A percentile compares a stretch with the other conserved stretches of the same genome.
Conservation (phyloP, 2,113 vertebrate species). For the Eclectus roratus region DNA sequence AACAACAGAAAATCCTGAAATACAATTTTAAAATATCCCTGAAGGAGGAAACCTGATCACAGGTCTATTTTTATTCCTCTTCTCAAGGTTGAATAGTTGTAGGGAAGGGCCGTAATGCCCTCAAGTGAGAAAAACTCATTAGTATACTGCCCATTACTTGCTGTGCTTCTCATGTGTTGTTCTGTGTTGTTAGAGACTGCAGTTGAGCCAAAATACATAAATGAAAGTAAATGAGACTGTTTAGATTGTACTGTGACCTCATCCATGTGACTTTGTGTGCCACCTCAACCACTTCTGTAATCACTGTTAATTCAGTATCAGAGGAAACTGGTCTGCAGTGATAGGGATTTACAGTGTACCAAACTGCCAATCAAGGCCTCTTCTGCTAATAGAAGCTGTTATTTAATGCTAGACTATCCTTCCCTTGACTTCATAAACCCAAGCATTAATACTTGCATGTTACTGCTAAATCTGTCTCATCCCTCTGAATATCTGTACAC, state of each 20-base stretch:
- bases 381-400: background rate
- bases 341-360: background rate
- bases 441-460: background rate
- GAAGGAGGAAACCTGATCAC: background rate
- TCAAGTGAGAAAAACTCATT: background rate
- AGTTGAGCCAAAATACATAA: background rate
- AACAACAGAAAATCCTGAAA: background rate
- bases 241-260: background rate
- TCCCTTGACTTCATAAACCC: background rate
- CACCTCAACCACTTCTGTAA: background rate
- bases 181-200: background rate
- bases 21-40: background rate
- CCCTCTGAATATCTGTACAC: background rate
- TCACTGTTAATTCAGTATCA: background rate
- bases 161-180: background rate
- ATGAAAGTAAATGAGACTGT: background rate
- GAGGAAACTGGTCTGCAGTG: background rate
- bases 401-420: background rate
- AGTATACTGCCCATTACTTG: fast-evolving
- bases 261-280: background rate
- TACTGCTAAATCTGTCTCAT: background rate
- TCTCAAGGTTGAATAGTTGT: background rate
- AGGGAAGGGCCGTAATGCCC: background rate
- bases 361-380: background rate
- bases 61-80: background rate